phyloP scores from a whole-genome alignment of 2,113 vertebrate genomes.

The Myocastor coypus region DNA sequence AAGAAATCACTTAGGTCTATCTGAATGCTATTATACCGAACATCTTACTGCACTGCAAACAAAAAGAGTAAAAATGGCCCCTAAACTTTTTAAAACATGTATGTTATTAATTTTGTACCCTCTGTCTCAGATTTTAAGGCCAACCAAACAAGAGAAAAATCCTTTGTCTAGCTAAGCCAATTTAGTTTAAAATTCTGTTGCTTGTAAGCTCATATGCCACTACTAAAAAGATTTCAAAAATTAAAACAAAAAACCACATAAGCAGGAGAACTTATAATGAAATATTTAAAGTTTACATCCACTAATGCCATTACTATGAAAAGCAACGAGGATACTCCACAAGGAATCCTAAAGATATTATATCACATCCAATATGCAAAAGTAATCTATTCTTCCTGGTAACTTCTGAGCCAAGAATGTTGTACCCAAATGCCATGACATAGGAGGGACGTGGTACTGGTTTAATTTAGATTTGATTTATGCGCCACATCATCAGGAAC shows the following conservation, averaged over 20 bases:
- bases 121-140: conserved; percentile 46
- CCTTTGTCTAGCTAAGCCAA: background rate
- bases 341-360: background rate
- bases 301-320: background rate
- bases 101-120: conserved; percentile 7
- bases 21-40: background rate
- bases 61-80: background rate
- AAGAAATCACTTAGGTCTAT: background rate
- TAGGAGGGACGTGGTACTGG: conserved; percentile 1
- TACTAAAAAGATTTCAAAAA: conserved; percentile 61
- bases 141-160: background rate
- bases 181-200: background rate
- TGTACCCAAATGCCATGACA: conserved; percentile 44
- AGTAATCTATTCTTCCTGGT: conserved; percentile 30
- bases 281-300: background rate
- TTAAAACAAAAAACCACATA: conserved; percentile 43
- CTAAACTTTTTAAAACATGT: background rate
- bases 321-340: background rate
- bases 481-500: conserved; percentile 72
- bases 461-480: conserved; percentile 75
- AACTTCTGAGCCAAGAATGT: conserved; percentile 30
- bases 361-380: conserved; percentile 25
- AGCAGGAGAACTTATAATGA: background rate
- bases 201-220: conserved; percentile 24
- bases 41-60: background rate